These are phyloP conservation scores for Eulithis prunata DNA, from an alignment of 2,888 invertebrate genomes.

Conservation along the genomic window DNA sequence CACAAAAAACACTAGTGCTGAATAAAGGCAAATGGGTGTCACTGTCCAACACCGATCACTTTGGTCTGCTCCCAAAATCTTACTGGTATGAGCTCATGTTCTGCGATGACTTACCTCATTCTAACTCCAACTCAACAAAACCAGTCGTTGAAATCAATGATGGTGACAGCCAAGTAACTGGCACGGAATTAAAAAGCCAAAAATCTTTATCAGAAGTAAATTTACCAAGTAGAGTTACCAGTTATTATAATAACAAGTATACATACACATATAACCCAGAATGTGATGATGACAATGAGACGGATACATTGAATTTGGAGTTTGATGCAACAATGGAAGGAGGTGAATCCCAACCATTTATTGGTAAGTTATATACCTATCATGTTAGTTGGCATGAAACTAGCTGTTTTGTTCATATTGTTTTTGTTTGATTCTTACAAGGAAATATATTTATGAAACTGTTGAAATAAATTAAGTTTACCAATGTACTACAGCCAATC, in stretches of 20 bases:
- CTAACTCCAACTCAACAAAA: neutral
- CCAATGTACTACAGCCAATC: no score
- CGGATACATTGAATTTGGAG: slow-evolving; percentile 1
- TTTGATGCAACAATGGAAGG: slow-evolving; percentile 15
- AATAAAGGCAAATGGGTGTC: slow-evolving; percentile 55
- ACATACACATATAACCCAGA: neutral
- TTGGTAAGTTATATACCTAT: slow-evolving; percentile 50
- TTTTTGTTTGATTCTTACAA: no score
- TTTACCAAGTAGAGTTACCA: neutral
- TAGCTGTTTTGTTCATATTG: no score
- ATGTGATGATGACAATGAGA: slow-evolving; percentile 6
- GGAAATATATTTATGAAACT: no score
- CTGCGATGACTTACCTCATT: neutral
- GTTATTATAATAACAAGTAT: neutral
- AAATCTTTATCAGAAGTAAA: neutral
- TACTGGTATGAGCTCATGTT: slow-evolving; percentile 76
- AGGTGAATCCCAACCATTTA: slow-evolving; percentile 52
- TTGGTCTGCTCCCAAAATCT: slow-evolving; percentile 78
- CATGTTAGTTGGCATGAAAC: neutral
- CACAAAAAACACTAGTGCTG: slow-evolving; percentile 57
- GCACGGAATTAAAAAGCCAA: neutral
- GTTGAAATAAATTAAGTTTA: no score
- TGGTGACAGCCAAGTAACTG: neutral
- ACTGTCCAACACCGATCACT: slow-evolving; percentile 77
- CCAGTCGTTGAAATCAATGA: neutral